phyloP scores from a whole-genome alignment of 1,140 invertebrate genomes.

The Carcinoscorpius rotundicauda region DNA sequence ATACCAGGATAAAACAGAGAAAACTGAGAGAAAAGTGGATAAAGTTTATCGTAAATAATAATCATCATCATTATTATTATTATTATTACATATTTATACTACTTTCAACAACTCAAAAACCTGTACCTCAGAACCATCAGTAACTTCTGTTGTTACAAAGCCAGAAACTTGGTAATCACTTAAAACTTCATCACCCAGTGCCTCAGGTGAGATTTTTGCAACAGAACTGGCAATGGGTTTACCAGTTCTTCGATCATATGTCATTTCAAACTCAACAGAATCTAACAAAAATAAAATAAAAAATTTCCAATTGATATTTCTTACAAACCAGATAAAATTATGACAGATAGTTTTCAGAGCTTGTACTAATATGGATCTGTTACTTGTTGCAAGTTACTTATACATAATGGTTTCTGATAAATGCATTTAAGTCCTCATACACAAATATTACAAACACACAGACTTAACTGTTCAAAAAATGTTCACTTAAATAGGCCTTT shows the following conservation, averaged over 20 bases:
- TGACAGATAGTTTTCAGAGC: too few relatives aligned
- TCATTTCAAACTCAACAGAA: slow-evolving; percentile 98
- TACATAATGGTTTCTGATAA: background rate
- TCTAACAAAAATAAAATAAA: slow-evolving; percentile 42
- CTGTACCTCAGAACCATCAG: slow-evolving; percentile 22
- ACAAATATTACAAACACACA: background rate
- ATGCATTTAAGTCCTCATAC: background rate
- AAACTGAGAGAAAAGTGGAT: too few relatives aligned
- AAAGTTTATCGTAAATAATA: too few relatives aligned
- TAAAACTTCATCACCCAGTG: slow-evolving; percentile 49
- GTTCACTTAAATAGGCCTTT: too few relatives aligned
- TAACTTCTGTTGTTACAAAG: slow-evolving; percentile 77
- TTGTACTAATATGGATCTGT: too few relatives aligned
- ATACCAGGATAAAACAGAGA: too few relatives aligned
- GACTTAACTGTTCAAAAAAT: too few relatives aligned
- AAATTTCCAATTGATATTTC: background rate
- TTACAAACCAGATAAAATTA: too few relatives aligned
- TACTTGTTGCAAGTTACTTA: too few relatives aligned
- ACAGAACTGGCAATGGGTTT: slow-evolving; percentile 94
- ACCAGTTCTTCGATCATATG: slow-evolving; percentile 87
- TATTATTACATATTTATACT: too few relatives aligned
- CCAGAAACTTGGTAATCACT: slow-evolving; percentile 88
- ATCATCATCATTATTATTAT: too few relatives aligned
- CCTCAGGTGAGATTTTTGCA: slow-evolving; percentile 85
- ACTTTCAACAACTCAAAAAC: too few relatives aligned